Evolutionary conservation across 2,113 vertebrate species (phyloP).

Genomic region (Catharus minimus): DNA sequence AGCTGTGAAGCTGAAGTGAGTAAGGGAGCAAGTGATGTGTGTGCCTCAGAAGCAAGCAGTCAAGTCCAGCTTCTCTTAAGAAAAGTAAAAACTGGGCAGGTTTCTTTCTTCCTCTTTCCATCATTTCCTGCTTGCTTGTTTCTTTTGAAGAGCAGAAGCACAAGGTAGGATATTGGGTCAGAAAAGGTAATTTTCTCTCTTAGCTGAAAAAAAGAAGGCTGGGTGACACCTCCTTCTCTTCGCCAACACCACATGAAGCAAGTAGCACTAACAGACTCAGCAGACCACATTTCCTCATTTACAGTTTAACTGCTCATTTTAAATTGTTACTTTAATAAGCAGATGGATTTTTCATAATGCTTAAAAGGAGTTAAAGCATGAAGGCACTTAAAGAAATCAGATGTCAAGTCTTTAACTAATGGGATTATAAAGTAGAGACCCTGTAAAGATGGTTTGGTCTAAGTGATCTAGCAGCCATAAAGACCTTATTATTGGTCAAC

Average conservation of each 20-base stretch:
- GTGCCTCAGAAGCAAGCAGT: not conserved
- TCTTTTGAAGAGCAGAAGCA: not conserved
- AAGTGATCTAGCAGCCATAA: not conserved
- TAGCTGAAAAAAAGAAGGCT: not conserved
- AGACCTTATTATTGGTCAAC: not conserved
- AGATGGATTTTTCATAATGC: slow-evolving; percentile 20
- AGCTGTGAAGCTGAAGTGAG: not conserved
- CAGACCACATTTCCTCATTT: not conserved
- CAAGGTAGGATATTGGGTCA: not conserved
- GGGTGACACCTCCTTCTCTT: not conserved
- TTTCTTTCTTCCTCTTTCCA: not conserved
- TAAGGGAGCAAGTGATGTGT: not conserved
- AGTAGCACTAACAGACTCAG: not conserved
- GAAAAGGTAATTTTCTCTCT: not conserved
- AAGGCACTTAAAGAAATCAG: slow-evolving; percentile 33
- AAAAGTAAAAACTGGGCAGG: not conserved
- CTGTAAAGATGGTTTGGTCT: slow-evolving; percentile 24
- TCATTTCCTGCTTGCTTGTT: not conserved
- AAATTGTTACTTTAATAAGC: slow-evolving; percentile 41
- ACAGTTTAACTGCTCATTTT: not conserved
- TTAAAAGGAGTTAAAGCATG: slow-evolving; percentile 28
- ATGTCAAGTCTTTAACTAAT: slow-evolving; percentile 42
- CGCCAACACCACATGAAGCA: not conserved
- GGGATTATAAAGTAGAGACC: slow-evolving; percentile 17
- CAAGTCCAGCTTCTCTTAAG: not conserved